These are phyloP conservation scores for Sinocyclocheilus anophthalmus DNA, from an alignment of 2,113 vertebrate species.

Conservation along the genomic window DNA sequence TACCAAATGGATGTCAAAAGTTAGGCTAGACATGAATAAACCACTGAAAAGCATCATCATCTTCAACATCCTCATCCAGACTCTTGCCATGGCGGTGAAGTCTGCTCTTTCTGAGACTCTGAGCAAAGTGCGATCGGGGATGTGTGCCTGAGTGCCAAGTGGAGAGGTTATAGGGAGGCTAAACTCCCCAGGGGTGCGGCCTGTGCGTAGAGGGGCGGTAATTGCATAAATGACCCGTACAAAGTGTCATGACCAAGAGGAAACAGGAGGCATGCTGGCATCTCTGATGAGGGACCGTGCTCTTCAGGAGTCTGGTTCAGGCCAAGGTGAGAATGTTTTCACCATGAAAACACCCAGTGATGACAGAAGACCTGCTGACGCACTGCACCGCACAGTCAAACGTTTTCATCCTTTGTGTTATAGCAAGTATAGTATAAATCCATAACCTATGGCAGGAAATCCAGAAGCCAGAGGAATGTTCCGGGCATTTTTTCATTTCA, in stretches of 20 bases:
- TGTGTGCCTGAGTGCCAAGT: slow-evolving; percentile 55
- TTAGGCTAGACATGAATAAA: slow-evolving; percentile 42
- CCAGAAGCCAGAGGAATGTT: background rate
- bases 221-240: slow-evolving; percentile 20
- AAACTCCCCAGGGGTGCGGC: slow-evolving; percentile 51
- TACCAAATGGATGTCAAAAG: slow-evolving; percentile 1
- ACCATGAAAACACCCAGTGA: slow-evolving; percentile 4
- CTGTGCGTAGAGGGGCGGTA: slow-evolving; percentile 44
- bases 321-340: slow-evolving; percentile 18
- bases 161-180: slow-evolving; percentile 69
- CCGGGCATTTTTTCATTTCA: background rate
- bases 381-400: background rate
- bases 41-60: slow-evolving; percentile 39
- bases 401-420: background rate
- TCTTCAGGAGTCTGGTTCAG: slow-evolving; percentile 25
- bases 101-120: slow-evolving; percentile 38
- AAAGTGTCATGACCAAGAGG: slow-evolving; percentile 63
- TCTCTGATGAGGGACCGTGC: slow-evolving; percentile 33
- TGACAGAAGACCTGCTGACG: slow-evolving; percentile 20
- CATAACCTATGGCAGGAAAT: background rate
- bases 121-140: slow-evolving; percentile 35
- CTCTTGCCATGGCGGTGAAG: slow-evolving; percentile 55
- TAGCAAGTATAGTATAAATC: background rate
- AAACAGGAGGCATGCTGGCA: slow-evolving; percentile 67
- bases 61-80: slow-evolving; percentile 48